phyloP scores from a whole-genome alignment of 1,140 invertebrate genomes.

The Eupeodes corollae region DNA sequence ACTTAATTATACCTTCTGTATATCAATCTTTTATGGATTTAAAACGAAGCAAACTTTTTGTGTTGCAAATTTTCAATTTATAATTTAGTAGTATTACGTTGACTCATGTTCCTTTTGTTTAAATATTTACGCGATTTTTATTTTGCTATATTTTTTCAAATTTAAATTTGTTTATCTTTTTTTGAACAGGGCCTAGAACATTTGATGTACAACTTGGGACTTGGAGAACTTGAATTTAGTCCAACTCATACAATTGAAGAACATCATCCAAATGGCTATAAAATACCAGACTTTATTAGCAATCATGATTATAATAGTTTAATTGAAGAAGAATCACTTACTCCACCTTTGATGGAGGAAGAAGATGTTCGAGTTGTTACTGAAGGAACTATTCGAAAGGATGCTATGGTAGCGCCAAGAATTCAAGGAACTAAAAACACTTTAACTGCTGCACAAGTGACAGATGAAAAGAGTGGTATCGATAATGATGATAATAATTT shows the following conservation, averaged over 20 bases:
- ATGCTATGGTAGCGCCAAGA: too few species aligned
- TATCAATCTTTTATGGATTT: too few species aligned
- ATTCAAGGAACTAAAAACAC: background rate
- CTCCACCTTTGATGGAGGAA: conserved; percentile 1
- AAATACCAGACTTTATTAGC: conserved; percentile 4
- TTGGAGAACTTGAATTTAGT: conserved; percentile 46
- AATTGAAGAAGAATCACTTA: conserved; percentile 13
- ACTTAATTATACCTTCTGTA: too few species aligned
- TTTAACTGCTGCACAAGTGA: background rate
- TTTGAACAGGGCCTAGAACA: conserved; percentile 48
- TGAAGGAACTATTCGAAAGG: background rate
- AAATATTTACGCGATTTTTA: conserved; percentile 12
- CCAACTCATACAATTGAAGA: conserved; percentile 44
- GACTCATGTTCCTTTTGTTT: conserved; percentile 16
- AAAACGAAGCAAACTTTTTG: too few species aligned
- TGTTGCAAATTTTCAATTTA: too few species aligned
- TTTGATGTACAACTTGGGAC: conserved; percentile 45
- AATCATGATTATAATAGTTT: conserved; percentile 7
- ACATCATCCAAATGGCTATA: conserved; percentile 40
- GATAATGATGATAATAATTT: background rate
- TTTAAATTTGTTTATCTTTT: conserved; percentile 2
- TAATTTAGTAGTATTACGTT: too few species aligned
- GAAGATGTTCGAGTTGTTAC: conserved; percentile 3
- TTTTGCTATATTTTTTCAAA: background rate
- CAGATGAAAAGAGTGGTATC: background rate